Evolutionary conservation across 2,888 invertebrate species (phyloP), one percentile per base, ranked within the genome.

Genomic region (Pterobdella sp.): DNA sequence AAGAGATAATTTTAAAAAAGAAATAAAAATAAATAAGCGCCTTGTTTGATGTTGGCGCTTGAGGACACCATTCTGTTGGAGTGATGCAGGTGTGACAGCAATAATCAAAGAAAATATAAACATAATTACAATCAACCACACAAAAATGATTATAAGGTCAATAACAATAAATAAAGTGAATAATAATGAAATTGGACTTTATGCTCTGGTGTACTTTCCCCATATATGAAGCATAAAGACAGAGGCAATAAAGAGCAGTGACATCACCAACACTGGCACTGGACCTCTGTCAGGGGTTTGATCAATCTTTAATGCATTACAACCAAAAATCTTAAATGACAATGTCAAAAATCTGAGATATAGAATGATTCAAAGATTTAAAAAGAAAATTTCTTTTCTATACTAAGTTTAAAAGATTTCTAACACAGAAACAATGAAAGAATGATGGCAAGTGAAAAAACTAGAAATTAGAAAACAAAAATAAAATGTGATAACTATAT

Each of bases 161-260:
- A 7, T 32, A 32, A 66, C 31, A 49, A 49, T 18, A 69, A 69
- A 29, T 69, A 36, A 69, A 49, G 42, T 29, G 32, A 52, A 52
- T 52, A n/a, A 67, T 22, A 26, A 35, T 18, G n/a, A 35, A 22
- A n/a, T 37, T 3, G 7, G 35, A 36, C 18, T 56, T 71, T 73
- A 78, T 60, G 70, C 76, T 66, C 78, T 66, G 35, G 84, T 85
- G 81, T 86, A 86, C 88, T 98, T 98, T 84, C 97, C 98, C 98
- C 98, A 99, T 84, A 99, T 99, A 87, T 98, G 98, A 78, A 98
- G 89, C 93, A 98, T 95, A 85, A 98, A 98, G 73, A 98, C 98
- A 72, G 96, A 97, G 34, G 97, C 97, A 82, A 98, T 98, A 87
- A 98, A 98, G 72, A 98, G 88, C 72, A 99, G 88, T 75, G 96